These are phyloP conservation scores for Labeo calbasu DNA, from an alignment of 2,797 vertebrate genomes.

Conservation along the genomic window DNA sequence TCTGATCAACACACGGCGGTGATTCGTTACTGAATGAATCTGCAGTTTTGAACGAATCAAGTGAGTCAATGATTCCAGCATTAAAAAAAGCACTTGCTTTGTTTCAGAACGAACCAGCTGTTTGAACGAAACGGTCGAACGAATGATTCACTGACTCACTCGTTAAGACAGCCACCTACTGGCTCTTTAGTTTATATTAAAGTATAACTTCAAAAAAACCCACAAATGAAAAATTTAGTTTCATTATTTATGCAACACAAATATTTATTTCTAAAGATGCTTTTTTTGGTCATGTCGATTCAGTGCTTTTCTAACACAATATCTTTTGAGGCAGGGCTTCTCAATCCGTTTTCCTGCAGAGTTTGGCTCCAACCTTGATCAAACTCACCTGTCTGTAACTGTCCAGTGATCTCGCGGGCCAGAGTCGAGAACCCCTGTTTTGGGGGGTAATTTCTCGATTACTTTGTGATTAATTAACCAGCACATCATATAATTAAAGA, in stretches of 20 bases:
- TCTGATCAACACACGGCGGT: neutral
- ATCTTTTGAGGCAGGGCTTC: neutral
- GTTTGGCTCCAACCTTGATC: no score
- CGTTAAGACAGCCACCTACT: neutral
- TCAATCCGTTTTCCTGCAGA: no score
- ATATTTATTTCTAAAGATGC: neutral
- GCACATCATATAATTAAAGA: neutral
- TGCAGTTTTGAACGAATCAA: neutral
- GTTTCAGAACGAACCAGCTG: neutral
- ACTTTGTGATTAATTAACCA: neutral
- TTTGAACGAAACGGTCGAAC: neutral
- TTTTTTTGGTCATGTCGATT: no score
- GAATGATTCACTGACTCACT: neutral
- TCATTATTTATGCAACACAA: neutral
- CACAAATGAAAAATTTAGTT: neutral
- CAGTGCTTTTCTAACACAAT: neutral
- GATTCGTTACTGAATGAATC: neutral
- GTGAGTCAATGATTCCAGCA: neutral
- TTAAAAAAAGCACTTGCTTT: neutral
- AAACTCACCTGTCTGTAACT: no score
- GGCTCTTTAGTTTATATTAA: neutral
- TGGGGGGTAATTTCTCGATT: neutral
- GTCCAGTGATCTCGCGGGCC: no score
- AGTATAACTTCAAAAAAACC: neutral
- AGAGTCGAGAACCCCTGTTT: no score